A percentile compares a stretch with the other conserved stretches of the same genome.
Evolutionary conservation across 2,797 vertebrate species (phyloP).

Genomic region (Xiphorhynchus erythropygius): DNA sequence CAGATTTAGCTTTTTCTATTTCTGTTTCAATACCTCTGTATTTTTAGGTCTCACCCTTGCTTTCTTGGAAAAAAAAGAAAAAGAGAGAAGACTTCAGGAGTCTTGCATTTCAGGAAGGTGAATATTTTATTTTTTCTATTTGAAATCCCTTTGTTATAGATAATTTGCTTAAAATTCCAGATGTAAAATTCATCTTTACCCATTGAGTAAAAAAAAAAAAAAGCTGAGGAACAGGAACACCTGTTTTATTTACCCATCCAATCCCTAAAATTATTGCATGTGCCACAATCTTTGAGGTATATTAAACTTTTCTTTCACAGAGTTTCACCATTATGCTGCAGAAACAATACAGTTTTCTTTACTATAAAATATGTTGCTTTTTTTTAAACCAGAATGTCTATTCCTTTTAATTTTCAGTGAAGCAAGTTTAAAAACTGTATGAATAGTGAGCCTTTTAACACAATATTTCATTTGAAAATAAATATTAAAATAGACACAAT

Average conservation of each 20-base stretch:
- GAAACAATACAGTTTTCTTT: neutral
- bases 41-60: neutral
- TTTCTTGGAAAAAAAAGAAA: neutral
- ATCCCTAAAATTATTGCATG: neutral
- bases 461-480: neutral
- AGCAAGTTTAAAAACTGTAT: neutral
- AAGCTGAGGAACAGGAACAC: neutral
- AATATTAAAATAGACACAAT: neutral
- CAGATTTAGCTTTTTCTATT: neutral
- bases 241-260: neutral
- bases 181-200: neutral
- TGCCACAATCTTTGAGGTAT: neutral
- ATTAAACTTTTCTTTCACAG: neutral
- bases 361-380: neutral
- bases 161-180: neutral
- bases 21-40: neutral
- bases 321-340: neutral
- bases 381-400: neutral
- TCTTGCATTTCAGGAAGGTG: neutral
- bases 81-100: neutral
- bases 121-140: neutral
- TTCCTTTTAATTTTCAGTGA: neutral
- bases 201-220: neutral
- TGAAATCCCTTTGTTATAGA: neutral
- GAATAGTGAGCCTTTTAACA: neutral